Conservation (phyloP, 2,888 invertebrate species). For the Trichogramma evanescens region DNA sequence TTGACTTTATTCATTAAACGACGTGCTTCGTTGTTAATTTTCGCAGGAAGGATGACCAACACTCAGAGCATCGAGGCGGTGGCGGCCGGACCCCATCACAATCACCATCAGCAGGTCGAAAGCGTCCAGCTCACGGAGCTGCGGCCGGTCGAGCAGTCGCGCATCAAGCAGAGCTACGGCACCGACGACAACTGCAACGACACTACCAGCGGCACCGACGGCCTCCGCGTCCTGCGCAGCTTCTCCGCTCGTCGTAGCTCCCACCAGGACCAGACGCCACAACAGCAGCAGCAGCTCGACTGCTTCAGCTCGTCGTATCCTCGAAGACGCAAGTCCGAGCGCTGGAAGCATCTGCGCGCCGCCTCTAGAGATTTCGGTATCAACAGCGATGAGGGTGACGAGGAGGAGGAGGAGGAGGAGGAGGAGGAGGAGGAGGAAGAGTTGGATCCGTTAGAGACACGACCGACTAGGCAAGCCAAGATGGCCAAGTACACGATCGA, state of each 20-base stretch:
- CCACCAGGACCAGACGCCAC: slow-evolving; percentile 25
- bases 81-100: not conserved
- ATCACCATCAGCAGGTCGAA: slow-evolving; percentile 32
- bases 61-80: not conserved
- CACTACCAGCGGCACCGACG: slow-evolving; percentile 35
- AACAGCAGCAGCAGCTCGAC: not conserved
- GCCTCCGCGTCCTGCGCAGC: slow-evolving; percentile 38
- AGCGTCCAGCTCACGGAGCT: slow-evolving; percentile 42
- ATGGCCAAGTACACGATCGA: not conserved
- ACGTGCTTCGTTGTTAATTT: not conserved
- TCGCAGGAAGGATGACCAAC: slow-evolving; percentile 13
- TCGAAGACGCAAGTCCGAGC: slow-evolving; percentile 17
- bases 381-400: slow-evolving; percentile 8
- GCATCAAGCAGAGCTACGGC: slow-evolving; percentile 29
- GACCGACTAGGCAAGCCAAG: too few relatives aligned
- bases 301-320: slow-evolving; percentile 2
- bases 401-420: not conserved
- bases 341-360: slow-evolving; percentile 20
- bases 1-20: not conserved
- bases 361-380: not conserved
- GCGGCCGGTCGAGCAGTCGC: slow-evolving; percentile 40
- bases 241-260: slow-evolving; percentile 26
- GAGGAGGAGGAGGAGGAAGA: slow-evolving; percentile 4
- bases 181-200: slow-evolving; percentile 29
- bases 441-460: not conserved